phyloP scores from a whole-genome alignment of 2,113 vertebrate species.

The Marcusenius ussheri region DNA sequence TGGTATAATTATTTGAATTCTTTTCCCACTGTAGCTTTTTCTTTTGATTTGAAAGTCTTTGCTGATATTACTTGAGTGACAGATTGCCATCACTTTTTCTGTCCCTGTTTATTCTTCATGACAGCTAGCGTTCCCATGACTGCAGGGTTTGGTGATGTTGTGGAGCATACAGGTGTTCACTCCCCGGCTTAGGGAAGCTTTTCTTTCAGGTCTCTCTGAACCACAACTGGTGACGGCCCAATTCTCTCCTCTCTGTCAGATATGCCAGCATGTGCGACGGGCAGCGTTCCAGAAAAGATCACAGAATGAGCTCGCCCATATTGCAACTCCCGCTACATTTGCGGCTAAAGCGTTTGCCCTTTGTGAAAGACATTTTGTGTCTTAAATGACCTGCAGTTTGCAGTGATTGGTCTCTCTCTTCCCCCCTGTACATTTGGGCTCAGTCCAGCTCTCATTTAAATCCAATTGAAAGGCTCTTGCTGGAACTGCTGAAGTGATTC shows the following conservation, averaged over 20 bases:
- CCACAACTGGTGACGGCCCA: neutral
- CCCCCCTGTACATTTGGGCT: slow-evolving; percentile 20
- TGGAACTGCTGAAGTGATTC: slow-evolving; percentile 31
- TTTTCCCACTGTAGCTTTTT: neutral
- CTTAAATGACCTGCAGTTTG: slow-evolving; percentile 3
- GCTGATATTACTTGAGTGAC: neutral
- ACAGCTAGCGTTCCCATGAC: neutral
- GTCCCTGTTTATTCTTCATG: neutral
- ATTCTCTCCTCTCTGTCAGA: neutral
- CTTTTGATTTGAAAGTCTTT: neutral
- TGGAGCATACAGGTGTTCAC: neutral
- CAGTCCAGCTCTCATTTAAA: slow-evolving; percentile 35
- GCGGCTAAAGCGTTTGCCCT: neutral
- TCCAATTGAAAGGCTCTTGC: slow-evolving; percentile 33
- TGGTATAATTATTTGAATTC: neutral
- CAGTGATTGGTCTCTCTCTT: slow-evolving; percentile 4
- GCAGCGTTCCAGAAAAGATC: neutral
- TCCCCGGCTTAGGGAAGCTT: neutral
- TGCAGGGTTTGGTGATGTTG: neutral
- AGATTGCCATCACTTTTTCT: neutral
- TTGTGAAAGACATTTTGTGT: neutral
- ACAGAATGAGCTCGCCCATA: neutral
- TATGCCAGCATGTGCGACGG: neutral
- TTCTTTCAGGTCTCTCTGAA: neutral
- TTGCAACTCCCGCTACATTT: neutral